Evolutionary conservation across 1,140 invertebrate species (phyloP).

Genomic region (Tetraneura akinire): DNA sequence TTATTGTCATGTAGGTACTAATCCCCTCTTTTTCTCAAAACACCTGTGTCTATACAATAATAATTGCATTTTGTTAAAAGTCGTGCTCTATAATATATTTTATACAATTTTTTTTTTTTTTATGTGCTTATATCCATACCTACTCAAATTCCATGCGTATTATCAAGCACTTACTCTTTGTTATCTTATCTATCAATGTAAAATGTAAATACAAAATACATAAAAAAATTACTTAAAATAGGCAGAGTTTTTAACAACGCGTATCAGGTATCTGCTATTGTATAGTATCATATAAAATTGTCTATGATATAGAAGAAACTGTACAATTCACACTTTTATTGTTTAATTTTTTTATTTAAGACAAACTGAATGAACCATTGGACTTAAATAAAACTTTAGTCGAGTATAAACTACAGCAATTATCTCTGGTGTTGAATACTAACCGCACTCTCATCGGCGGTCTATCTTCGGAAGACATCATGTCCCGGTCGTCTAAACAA

Average conservation of each 20-base stretch:
- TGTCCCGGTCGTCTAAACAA: constrained; percentile 58
- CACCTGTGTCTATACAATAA: background rate
- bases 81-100: background rate
- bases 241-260: background rate
- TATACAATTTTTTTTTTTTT: background rate
- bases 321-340: constrained; percentile 10
- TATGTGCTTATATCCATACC: background rate
- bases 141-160: constrained; percentile 1
- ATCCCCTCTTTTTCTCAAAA: background rate
- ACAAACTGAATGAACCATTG: constrained; percentile 66
- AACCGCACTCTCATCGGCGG: constrained; percentile 58
- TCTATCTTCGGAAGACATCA: constrained; percentile 68
- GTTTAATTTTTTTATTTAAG: constrained; percentile 58
- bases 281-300: too few relatives aligned
- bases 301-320: background rate
- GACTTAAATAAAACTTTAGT: constrained; percentile 64
- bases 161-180: background rate
- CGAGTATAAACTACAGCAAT: constrained; percentile 70
- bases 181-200: constrained; percentile 29
- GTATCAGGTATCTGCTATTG: too few relatives aligned
- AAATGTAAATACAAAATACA: constrained; percentile 9
- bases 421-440: constrained; percentile 65
- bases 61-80: background rate
- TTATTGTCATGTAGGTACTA: background rate
- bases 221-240: background rate